These are phyloP conservation scores for Ibidorhyncha struthersii DNA, from an alignment of 2,113 vertebrate species.

Conservation along the genomic window DNA sequence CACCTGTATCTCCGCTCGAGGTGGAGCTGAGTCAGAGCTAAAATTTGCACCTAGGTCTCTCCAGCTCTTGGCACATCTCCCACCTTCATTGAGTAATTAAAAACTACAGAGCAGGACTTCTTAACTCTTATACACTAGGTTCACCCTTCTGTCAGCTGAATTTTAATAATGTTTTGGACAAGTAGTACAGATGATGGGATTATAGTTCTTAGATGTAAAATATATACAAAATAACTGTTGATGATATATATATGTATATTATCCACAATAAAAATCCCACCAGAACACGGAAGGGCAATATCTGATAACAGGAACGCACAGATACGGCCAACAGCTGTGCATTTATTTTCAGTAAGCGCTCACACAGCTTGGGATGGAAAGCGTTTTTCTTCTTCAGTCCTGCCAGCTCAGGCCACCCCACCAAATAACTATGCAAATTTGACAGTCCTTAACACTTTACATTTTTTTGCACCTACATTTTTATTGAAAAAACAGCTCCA, in stretches of 20 bases:
- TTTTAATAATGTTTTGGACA: background rate
- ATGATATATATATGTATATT: background rate
- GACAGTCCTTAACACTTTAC: background rate
- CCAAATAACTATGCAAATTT: background rate
- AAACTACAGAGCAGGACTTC: background rate
- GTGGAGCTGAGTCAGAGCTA: conserved; percentile 3
- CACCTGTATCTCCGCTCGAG: background rate
- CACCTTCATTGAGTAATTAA: background rate
- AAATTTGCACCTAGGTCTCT: background rate
- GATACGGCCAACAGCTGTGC: background rate
- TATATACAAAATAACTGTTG: background rate
- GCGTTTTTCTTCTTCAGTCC: background rate
- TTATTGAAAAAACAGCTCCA: background rate
- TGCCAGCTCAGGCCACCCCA: background rate
- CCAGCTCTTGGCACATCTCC: background rate
- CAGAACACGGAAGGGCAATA: background rate
- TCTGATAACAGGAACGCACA: background rate
- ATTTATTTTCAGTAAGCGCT: background rate
- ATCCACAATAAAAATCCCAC: background rate
- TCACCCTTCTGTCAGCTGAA: background rate
- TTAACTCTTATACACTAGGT: background rate
- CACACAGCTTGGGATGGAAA: background rate
- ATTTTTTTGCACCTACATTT: background rate
- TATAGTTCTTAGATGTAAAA: background rate
- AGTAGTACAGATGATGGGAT: background rate